Percentiles rank a stretch among this genome's conserved stretches.
These are phyloP conservation scores for Ips nitidus DNA, from an alignment of 1,140 invertebrate species.

Conservation along the genomic window DNA sequence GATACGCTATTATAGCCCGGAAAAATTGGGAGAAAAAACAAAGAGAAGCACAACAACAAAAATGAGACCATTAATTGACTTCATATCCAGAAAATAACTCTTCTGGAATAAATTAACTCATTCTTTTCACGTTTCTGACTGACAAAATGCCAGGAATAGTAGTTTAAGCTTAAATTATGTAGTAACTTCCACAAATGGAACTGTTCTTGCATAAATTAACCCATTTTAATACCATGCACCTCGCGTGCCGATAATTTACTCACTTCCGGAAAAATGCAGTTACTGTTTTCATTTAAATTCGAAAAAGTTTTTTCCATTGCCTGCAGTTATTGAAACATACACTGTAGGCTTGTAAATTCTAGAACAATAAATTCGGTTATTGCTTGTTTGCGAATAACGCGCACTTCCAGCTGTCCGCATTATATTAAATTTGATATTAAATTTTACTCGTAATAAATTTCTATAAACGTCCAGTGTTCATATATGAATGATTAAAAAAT, in stretches of 20 bases:
- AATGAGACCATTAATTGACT: background rate
- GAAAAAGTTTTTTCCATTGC: background rate
- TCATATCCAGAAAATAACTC: background rate
- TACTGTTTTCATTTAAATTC: slow-evolving; percentile 5
- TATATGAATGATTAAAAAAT: background rate
- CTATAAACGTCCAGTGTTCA: background rate
- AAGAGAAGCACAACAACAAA: background rate
- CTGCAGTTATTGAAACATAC: background rate
- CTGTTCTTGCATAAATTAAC: slow-evolving; percentile 18
- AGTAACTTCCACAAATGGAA: background rate
- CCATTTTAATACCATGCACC: background rate
- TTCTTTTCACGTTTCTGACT: background rate
- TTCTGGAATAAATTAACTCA: background rate
- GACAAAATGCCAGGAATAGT: background rate
- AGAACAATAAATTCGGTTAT: background rate
- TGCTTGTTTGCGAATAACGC: background rate
- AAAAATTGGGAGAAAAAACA: slow-evolving; percentile 1
- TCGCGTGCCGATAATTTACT: slow-evolving; percentile 15
- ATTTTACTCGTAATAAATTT: slow-evolving; percentile 4
- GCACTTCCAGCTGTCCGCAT: background rate
- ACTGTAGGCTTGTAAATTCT: background rate
- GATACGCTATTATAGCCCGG: slow-evolving; percentile 6
- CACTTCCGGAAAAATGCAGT: background rate
- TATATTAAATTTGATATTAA: slow-evolving; percentile 4
- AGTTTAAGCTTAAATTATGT: background rate